phyloP scores from a whole-genome alignment of 2,113 vertebrate genomes.

The Cyprinodon variegatus region DNA sequence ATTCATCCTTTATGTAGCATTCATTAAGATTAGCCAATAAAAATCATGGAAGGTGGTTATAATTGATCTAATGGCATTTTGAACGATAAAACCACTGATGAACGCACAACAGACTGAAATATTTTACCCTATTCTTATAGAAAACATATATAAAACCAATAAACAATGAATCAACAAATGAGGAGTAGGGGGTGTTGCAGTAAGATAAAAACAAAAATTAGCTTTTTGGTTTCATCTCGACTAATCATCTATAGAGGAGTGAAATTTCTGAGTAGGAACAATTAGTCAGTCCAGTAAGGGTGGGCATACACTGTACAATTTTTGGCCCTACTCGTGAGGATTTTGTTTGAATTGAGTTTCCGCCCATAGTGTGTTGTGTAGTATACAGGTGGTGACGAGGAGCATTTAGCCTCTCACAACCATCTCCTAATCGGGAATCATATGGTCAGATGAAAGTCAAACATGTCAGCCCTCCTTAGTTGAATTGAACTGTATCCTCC shows the following conservation, averaged over 20 bases:
- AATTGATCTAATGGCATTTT: neutral
- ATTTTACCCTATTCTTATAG: neutral
- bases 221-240: neutral
- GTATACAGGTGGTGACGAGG: no score
- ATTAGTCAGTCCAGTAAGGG: no score
- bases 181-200: neutral
- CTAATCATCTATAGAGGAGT: neutral
- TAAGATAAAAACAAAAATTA: neutral
- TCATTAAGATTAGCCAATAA: neutral
- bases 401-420: no score
- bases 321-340: no score
- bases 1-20: neutral
- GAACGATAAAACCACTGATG: neutral
- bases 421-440: no score
- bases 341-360: no score
- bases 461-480: no score
- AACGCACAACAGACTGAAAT: neutral
- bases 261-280: neutral
- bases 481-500: no score
- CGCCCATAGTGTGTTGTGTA: no score
- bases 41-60: neutral
- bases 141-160: neutral
- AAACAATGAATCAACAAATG: neutral
- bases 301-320: no score
- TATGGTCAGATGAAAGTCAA: no score